These are phyloP conservation scores for Diarsia mendica DNA, from an alignment of 2,888 invertebrate species.

Conservation along the genomic window DNA sequence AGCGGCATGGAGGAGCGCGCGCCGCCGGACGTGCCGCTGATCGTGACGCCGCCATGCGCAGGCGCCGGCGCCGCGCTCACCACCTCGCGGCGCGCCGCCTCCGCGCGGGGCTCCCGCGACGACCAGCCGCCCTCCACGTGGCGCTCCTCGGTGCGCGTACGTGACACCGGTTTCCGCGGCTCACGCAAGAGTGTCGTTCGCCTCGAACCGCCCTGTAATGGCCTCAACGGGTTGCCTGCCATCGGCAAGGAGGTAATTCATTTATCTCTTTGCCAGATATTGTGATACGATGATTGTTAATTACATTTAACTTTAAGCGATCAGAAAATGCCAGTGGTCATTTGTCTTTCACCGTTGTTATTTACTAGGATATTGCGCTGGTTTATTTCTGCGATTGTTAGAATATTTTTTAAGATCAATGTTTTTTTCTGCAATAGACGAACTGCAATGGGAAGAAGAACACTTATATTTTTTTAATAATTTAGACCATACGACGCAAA, in stretches of 20 bases:
- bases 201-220: constrained; percentile 92
- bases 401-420: constrained; percentile 9
- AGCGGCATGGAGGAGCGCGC: constrained; percentile 91
- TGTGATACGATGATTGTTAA: constrained; percentile 44
- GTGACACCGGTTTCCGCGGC: constrained; percentile 91
- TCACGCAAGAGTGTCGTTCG: constrained; percentile 91
- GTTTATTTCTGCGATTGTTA: background rate
- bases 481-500: constrained; percentile 58
- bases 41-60: constrained; percentile 84
- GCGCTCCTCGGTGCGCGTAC: constrained; percentile 92
- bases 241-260: constrained; percentile 90
- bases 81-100: constrained; percentile 83
- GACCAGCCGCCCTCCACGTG: constrained; percentile 88
- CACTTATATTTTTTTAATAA: constrained; percentile 42
- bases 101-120: constrained; percentile 85
- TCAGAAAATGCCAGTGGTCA: background rate
- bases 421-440: constrained; percentile 16
- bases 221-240: constrained; percentile 90
- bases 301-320: constrained; percentile 33
- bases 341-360: background rate
- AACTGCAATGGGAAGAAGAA: constrained; percentile 8
- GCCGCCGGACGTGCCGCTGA: constrained; percentile 88
- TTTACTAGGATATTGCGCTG: background rate
- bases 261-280: constrained; percentile 79
- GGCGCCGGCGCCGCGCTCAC: constrained; percentile 81